These are phyloP conservation scores for Sebastes aleutianus DNA, from an alignment of 2,797 vertebrate species.

Conservation along the genomic window DNA sequence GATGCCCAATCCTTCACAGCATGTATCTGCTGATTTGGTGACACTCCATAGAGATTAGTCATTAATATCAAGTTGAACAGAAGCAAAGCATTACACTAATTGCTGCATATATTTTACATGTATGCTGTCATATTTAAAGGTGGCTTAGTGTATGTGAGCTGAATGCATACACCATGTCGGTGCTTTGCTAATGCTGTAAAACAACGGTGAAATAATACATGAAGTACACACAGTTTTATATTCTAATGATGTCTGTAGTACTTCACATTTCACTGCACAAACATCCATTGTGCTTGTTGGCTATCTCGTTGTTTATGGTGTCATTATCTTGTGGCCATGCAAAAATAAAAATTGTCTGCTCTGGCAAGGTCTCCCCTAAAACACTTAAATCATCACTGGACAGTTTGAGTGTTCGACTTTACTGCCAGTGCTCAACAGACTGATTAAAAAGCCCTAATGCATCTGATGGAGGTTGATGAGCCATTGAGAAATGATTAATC, in stretches of 20 bases:
- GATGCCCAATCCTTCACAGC: slow-evolving; percentile 51
- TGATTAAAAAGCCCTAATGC: slow-evolving; percentile 53
- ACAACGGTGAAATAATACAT: neutral
- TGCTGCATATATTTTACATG: slow-evolving; percentile 9
- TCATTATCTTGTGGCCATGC: neutral
- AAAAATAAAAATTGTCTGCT: neutral
- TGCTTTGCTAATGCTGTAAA: neutral
- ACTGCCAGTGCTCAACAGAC: slow-evolving; percentile 26
- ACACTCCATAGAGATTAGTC: slow-evolving; percentile 40
- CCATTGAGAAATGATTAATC: slow-evolving; percentile 43
- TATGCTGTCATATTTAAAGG: neutral
- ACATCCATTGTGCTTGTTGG: neutral
- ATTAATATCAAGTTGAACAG: slow-evolving; percentile 32
- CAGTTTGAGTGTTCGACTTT: slow-evolving; percentile 26
- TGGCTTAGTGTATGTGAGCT: neutral
- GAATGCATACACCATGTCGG: neutral
- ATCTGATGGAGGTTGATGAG: slow-evolving; percentile 27
- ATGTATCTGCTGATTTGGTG: slow-evolving; percentile 56
- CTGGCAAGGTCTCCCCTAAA: neutral
- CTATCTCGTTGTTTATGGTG: neutral
- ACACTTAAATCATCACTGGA: slow-evolving; percentile 21
- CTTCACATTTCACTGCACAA: neutral
- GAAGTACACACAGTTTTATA: neutral
- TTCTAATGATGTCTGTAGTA: neutral
- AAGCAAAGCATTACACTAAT: slow-evolving; percentile 1